These are phyloP conservation scores for Dromococcyx pavoninus DNA, from an alignment of 2,797 vertebrate genomes.

Conservation along the genomic window DNA sequence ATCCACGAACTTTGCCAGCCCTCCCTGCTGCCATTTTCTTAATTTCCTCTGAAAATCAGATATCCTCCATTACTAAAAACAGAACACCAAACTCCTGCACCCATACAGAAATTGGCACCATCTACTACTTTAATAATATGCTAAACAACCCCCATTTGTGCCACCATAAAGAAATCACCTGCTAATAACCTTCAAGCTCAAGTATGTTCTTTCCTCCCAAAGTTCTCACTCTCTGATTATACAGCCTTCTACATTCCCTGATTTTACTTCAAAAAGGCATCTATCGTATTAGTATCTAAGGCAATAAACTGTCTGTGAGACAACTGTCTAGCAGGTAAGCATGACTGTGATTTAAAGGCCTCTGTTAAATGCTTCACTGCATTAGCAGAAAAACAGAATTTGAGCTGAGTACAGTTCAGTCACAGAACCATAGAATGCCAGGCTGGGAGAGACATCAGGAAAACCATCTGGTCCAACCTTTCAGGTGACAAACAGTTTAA, in stretches of 20 bases:
- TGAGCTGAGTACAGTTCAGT: not conserved
- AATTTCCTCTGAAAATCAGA: not conserved
- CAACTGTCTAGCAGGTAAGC: not conserved
- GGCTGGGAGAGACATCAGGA: too few relatives aligned
- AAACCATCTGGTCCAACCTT: too few relatives aligned
- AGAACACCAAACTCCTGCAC: not conserved
- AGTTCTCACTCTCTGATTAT: not conserved
- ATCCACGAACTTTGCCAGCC: not conserved
- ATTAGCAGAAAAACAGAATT: not conserved
- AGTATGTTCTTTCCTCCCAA: not conserved
- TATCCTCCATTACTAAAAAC: not conserved
- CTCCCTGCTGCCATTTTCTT: not conserved
- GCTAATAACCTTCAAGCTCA: not conserved
- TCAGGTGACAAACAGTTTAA: too few relatives aligned
- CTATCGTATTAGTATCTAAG: not conserved
- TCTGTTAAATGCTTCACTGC: not conserved
- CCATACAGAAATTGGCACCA: not conserved
- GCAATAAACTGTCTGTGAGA: not conserved
- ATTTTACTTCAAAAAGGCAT: not conserved
- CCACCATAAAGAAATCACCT: not conserved
- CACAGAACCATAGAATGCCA: too few relatives aligned
- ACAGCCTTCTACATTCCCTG: rapidly evolving
- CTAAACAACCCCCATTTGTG: not conserved
- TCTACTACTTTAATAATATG: not conserved
- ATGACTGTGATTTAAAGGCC: not conserved